A percentile compares a stretch with the other conserved stretches of the same genome.
Conservation (phyloP, 2,113 vertebrate species). For the Isurus oxyrinchus region DNA sequence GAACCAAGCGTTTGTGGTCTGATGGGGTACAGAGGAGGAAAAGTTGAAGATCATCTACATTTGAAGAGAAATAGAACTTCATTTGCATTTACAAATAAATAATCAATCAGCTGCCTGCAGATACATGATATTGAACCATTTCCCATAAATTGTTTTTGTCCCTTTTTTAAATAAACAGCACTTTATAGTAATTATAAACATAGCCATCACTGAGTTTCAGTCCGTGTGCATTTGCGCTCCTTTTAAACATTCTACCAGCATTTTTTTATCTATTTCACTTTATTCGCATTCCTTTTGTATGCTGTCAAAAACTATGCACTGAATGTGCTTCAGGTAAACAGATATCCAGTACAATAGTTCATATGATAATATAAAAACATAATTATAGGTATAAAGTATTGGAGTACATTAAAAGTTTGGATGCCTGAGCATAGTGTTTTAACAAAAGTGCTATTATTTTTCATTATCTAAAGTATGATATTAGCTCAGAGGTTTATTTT, state of each 20-base stretch:
- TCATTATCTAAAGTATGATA: background rate
- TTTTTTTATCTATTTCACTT: background rate
- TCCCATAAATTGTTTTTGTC: background rate
- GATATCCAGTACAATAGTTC: background rate
- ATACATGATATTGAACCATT: background rate
- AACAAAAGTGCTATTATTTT: background rate
- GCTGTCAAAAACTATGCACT: background rate
- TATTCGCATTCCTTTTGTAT: background rate
- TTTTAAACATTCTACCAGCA: background rate
- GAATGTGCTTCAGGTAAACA: background rate
- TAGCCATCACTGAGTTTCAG: background rate
- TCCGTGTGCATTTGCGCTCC: background rate
- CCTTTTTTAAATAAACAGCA: background rate
- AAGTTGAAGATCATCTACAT: background rate
- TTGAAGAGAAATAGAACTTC: background rate
- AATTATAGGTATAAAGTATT: background rate
- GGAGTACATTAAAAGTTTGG: background rate
- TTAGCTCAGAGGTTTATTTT: background rate
- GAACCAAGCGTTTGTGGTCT: background rate
- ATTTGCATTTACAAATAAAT: background rate
- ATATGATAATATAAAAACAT: background rate
- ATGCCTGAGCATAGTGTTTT: background rate
- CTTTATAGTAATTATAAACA: background rate
- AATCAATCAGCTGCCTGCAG: background rate
- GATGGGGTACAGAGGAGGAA: background rate